These are phyloP conservation scores for Neofelis nebulosa DNA, from an alignment of 2,113 vertebrate species.

Conservation along the genomic window DNA sequence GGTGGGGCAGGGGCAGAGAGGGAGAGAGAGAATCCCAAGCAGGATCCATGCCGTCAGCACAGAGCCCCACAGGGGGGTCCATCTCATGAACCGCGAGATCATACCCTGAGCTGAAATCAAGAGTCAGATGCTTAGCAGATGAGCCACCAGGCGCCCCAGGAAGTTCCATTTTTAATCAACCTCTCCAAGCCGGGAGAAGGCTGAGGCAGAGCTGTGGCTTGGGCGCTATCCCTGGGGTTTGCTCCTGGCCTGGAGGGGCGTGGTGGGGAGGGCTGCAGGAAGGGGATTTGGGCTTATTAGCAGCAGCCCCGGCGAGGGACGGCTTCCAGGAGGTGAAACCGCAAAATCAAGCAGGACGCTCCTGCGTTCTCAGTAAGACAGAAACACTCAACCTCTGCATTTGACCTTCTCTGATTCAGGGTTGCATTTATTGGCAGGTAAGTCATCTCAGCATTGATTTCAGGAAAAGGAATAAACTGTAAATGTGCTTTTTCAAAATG, in stretches of 20 bases:
- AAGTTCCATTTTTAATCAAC: not conserved
- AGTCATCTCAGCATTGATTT: slow-evolving; percentile 45
- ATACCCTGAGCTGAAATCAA: too few species aligned
- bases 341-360: not conserved
- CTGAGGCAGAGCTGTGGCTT: fast-evolving
- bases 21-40: too few species aligned
- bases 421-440: not conserved
- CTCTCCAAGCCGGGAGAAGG: not conserved
- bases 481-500: slow-evolving; percentile 2
- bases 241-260: not conserved
- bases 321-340: not conserved
- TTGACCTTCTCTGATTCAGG: not conserved
- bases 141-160: not conserved
- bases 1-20: too few species aligned
- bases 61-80: too few species aligned
- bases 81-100: too few species aligned
- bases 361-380: not conserved
- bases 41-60: too few species aligned
- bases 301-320: fast-evolving
- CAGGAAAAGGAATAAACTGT: not conserved
- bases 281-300: not conserved
- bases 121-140: too few species aligned
- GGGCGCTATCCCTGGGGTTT: not conserved
- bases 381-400: not conserved
- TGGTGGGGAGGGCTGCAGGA: fast-evolving